Percentiles rank a stretch among this genome's conserved stretches.
These are phyloP conservation scores for Drosophila tripunctata DNA, from an alignment of 2,888 invertebrate species.

Conservation along the genomic window DNA sequence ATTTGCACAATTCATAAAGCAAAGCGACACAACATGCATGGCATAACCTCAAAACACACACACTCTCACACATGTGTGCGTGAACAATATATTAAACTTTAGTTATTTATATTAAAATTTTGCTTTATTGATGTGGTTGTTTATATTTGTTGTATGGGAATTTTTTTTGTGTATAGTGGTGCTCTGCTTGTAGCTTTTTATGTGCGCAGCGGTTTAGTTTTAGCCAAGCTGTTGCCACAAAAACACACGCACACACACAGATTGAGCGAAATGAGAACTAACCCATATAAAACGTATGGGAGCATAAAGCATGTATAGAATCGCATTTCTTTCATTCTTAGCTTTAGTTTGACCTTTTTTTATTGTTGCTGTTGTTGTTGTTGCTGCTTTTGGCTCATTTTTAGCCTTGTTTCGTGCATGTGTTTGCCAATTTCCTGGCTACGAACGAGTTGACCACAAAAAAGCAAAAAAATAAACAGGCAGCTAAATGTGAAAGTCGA, in stretches of 20 bases:
- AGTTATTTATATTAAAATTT: slow-evolving; percentile 76
- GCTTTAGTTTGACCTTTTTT: slow-evolving; percentile 59
- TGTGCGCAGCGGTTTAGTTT: slow-evolving; percentile 54
- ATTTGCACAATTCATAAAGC: slow-evolving; percentile 26
- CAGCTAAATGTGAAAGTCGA: slow-evolving; percentile 7
- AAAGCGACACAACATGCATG: slow-evolving; percentile 6
- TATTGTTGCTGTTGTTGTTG: slow-evolving; percentile 8
- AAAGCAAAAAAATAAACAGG: too few species aligned
- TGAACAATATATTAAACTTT: slow-evolving; percentile 64
- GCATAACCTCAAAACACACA: slow-evolving; percentile 4
- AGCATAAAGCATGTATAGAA: slow-evolving; percentile 39
- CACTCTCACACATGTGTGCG: neutral
- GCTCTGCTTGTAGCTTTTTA: slow-evolving; percentile 38
- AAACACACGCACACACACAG: slow-evolving; percentile 11
- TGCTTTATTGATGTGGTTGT: slow-evolving; percentile 75
- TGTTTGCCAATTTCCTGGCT: slow-evolving; percentile 75
- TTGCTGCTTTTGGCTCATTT: slow-evolving; percentile 27
- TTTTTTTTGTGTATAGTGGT: too few species aligned
- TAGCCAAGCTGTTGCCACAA: slow-evolving; percentile 60
- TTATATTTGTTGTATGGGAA: slow-evolving; percentile 35
- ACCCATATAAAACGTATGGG: slow-evolving; percentile 23
- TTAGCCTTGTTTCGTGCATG: slow-evolving; percentile 59
- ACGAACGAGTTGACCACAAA: slow-evolving; percentile 76
- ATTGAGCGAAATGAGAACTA: slow-evolving; percentile 19
- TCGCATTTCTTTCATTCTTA: slow-evolving; percentile 58